Evolutionary conservation across 2,797 vertebrate genomes (phyloP).

Genomic region (Sebastes steindachneri): DNA sequence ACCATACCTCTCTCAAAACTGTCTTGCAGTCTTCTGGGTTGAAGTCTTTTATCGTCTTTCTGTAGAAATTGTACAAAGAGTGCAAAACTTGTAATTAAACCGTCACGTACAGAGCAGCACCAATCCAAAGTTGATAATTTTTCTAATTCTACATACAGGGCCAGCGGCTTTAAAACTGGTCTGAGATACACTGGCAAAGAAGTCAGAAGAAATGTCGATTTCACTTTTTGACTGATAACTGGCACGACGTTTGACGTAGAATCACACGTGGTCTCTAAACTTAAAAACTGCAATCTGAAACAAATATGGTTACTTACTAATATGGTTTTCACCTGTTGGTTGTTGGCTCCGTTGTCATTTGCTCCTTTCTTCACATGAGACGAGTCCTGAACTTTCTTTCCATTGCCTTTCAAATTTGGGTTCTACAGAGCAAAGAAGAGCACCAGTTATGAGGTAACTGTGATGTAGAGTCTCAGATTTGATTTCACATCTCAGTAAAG

Average conservation of each 20-base stretch:
- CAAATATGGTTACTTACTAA: slow-evolving; percentile 8
- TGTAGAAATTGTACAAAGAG: slow-evolving; percentile 62
- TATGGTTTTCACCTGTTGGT: slow-evolving; percentile 76
- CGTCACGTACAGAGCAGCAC: background rate
- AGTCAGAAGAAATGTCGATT: background rate
- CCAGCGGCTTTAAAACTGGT: background rate
- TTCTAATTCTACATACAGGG: background rate
- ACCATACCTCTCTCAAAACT: slow-evolving; percentile 90
- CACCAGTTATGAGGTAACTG: background rate
- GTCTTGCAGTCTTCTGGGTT: slow-evolving; percentile 91
- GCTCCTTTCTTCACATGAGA: slow-evolving; percentile 87
- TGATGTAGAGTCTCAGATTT: background rate
- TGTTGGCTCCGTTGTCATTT: slow-evolving; percentile 85
- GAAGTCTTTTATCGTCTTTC: slow-evolving; percentile 93
- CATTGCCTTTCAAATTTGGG: slow-evolving; percentile 85
- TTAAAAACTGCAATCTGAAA: background rate
- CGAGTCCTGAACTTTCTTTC: slow-evolving; percentile 89
- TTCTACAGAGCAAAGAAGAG: slow-evolving; percentile 66
- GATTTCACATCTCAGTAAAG: background rate
- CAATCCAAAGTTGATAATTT: background rate
- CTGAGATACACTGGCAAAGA: background rate
- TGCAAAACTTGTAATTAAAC: background rate
- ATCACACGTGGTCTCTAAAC: background rate
- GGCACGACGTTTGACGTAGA: background rate
- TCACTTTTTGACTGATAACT: background rate